Evolutionary conservation across 2,888 invertebrate species (phyloP), one percentile per base, ranked within the genome.

Genomic region (Rambutsinella grinnellia): DNA sequence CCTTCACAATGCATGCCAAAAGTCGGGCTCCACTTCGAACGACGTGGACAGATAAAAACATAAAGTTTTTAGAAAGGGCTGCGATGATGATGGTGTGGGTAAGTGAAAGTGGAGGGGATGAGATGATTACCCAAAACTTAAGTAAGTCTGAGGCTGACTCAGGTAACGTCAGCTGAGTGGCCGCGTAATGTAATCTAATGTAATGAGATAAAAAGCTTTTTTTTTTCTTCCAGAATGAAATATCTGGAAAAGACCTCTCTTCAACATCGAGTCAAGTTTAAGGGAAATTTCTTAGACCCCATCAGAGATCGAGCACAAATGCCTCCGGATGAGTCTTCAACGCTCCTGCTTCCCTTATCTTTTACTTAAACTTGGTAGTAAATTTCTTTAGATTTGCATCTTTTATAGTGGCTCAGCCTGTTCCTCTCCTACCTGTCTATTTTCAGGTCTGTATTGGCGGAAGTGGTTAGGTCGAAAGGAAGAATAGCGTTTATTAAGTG

Each of bases 121-220:
- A 75, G 75, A 75, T 75, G 75, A 75, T 75, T 75, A 66, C 75
- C 62, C 36, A 54, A 61, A 60, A 74, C 66, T 74, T 67, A 67
- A 74, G 54, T 67, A 61, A 61, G 60, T 47, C 49, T n/a, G 27
- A 13, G 44, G 36, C 36, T 67, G 58, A 58, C 67, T 58, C 21
- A 74, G 66, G 60, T 60, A 66, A 74, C 72, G 60, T 74, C 36
- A 46, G 27, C 49, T 56, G 56, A 47, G 57, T 58, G 44, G 66
- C 61, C 61, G 54, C 26, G 46, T 65, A 67, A 54, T 67, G 74
- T 67, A 75, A 75, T 67, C 75, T 75, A 75, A 75, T 67, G 67
- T 67, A 75, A 75, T 67, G 75, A 75, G 75, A 75, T 67, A 75
- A 75, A 75, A 75, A 67, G 75, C 60, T 15, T 75, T 67, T 67